Base-by-base conservation (phyloP, 1,140 invertebrate genomes). In the Bombus confusus region DNA sequence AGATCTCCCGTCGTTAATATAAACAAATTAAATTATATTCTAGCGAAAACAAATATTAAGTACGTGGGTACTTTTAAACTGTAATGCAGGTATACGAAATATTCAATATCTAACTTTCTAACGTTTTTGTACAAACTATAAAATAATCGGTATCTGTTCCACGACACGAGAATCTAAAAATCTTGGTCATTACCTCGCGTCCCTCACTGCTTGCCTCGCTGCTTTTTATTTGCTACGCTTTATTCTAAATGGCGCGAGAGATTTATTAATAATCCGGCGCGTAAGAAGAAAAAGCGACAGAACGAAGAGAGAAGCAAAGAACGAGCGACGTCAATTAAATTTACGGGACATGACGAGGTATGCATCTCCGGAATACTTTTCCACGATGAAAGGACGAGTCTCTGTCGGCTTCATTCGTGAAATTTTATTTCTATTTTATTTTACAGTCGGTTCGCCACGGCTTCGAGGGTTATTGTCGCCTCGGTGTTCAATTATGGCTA, bases 191-290 rank as follows among this genome's bases (percentile, higher is more conserved):
- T 71, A 37, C 31, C 43, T 31, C 10, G 4, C 41, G 34, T 57
- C 18, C 43, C 15, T 47, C 12, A 3, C 18, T 18, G 22, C 18
- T n/a, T 31, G 12, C 25, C 62, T 37, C 77, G 52, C 34, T 34
- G 18, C 34, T n/a, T 74, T 57, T 57, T 80, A 68, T 74, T 74
- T 66, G 10, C n/a, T 59, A n/a, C 3, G 13, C 41, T 37, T 73
- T 77, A n/a, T 73, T 81, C 31, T 73, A 81, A 85, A 74, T 52
- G 59, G 57, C 41, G 43, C 69, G 57, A 66, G 34, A 68, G 69
- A 80, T 85, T 85, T 85, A 85, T 80, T 80, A 85, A 85, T 81
- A 85, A 80, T 85, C 83, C 59, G 22, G 1, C 41, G 69, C 5
- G 83, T 41, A 64, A 57, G 41, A 62, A 66, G 34, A n/a, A 12